These are phyloP conservation scores for Parotia lawesii DNA, from an alignment of 2,113 vertebrate genomes.

Conservation along the genomic window DNA sequence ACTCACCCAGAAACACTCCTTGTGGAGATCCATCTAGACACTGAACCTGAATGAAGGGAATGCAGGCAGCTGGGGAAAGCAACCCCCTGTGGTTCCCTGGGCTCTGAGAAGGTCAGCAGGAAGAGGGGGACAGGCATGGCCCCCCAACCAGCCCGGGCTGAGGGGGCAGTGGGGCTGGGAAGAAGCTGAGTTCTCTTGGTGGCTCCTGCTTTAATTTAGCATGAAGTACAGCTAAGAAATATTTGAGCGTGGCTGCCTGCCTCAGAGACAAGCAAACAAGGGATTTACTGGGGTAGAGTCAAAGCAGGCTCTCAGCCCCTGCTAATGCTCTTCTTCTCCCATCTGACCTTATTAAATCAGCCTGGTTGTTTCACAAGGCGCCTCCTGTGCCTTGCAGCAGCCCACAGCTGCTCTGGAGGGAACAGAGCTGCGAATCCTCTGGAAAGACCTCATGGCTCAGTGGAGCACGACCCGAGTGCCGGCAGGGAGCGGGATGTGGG, in stretches of 20 bases:
- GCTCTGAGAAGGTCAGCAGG: background rate
- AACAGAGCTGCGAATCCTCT: background rate
- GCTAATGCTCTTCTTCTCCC: background rate
- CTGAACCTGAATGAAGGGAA: background rate
- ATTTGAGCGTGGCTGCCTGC: background rate
- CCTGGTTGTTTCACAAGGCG: background rate
- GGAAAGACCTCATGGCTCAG: background rate
- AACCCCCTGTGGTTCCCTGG: fast-evolving
- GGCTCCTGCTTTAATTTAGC: background rate
- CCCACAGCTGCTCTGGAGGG: background rate
- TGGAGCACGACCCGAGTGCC: background rate
- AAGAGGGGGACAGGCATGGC: background rate
- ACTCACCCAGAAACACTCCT: background rate
- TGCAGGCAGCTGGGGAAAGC: background rate
- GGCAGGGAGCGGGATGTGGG: background rate
- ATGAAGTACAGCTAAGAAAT: background rate
- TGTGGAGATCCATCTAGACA: fast-evolving
- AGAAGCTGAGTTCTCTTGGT: background rate
- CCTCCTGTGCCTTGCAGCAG: background rate
- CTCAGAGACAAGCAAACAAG: background rate
- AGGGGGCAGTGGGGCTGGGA: no score
- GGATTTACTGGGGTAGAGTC: background rate
- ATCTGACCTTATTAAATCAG: background rate
- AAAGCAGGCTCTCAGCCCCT: background rate
- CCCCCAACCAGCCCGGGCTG: fast-evolving